Evolutionary conservation across 2,888 invertebrate genomes (phyloP), one percentile per base, ranked within the genome.

Genomic region (Xestia xanthographa): DNA sequence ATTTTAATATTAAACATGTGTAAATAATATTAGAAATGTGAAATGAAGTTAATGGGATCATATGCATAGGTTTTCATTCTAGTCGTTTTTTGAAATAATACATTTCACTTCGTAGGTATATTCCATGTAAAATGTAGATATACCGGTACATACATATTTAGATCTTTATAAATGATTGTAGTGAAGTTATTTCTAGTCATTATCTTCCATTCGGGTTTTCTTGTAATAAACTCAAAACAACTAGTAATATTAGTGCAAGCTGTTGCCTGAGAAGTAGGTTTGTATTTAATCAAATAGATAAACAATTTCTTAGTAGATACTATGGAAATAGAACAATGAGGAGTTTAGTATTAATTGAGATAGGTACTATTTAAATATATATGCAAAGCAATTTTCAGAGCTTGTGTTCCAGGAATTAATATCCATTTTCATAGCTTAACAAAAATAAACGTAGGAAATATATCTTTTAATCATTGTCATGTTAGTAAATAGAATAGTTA

Each of bases 1-100:
- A 50, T n/a, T n/a, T n/a, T 58, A 45, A 50, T 48, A 65, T 34
- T 34, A n/a, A 72, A 69, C 5, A 6, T 63, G 20, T 87, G 79
- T 84, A 87, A 26, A 86, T 83, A 80, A 66, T 72, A 66, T 74
- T 73, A 80, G 72, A 75, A 80, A 77, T 71, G 73, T 80, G 69
- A 73, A 77, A 73, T 73, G 79, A 82, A 75, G 88, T 87, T 88
- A 79, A 79, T 83, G 88, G 87, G 87, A 87, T 79, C 88, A 87
- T 82, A 76, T 60, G 38, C 63, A 79, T 88, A 87, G 87, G 62
- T 63, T 77, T 85, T 75, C 63, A 62, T 60, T 72, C 29, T 84
- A 83, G 79, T 86, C 62, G 62, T 77, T 78, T 73, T 34, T 29
- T 34, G 34, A 60, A 77, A 72, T 26, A 65, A 45, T 83, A 77